A percentile compares a stretch with the other conserved stretches of the same genome.
Conservation (phyloP, 2,113 vertebrate species). For the Diadophis punctatus region DNA sequence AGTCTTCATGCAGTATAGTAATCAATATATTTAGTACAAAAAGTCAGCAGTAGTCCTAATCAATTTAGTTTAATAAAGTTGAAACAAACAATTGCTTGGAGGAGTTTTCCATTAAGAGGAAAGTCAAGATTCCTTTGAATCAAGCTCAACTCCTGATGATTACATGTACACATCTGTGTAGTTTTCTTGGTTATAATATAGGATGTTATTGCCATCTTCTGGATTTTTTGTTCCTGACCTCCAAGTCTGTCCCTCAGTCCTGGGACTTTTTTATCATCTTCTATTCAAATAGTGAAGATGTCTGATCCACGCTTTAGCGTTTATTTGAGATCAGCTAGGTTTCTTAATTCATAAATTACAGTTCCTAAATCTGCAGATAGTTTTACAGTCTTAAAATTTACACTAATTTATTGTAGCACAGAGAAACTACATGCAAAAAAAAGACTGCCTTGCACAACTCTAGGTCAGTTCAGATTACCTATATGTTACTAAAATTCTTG, state of each 20-base stretch:
- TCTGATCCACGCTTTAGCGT: neutral
- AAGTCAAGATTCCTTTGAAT: neutral
- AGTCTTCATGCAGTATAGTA: neutral
- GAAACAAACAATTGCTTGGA: neutral
- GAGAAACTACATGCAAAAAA: neutral
- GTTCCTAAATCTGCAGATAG: neutral
- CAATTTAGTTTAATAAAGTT: neutral
- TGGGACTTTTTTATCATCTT: neutral
- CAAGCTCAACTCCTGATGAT: neutral
- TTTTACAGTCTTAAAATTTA: neutral
- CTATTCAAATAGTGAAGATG: neutral
- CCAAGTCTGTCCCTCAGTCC: neutral
- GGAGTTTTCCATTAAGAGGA: neutral
- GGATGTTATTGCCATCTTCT: neutral
- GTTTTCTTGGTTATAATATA: neutral
- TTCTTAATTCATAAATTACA: neutral
- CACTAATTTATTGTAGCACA: neutral
- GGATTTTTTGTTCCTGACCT: neutral
- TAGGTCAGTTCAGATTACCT: neutral
- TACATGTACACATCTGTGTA: neutral
- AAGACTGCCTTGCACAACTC: neutral
- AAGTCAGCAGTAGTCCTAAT: neutral
- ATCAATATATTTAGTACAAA: neutral
- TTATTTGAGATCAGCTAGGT: neutral
- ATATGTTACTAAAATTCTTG: no score